These are phyloP conservation scores for Zootermopsis nevadensis DNA, from an alignment of 2,888 invertebrate genomes.

Conservation along the genomic window DNA sequence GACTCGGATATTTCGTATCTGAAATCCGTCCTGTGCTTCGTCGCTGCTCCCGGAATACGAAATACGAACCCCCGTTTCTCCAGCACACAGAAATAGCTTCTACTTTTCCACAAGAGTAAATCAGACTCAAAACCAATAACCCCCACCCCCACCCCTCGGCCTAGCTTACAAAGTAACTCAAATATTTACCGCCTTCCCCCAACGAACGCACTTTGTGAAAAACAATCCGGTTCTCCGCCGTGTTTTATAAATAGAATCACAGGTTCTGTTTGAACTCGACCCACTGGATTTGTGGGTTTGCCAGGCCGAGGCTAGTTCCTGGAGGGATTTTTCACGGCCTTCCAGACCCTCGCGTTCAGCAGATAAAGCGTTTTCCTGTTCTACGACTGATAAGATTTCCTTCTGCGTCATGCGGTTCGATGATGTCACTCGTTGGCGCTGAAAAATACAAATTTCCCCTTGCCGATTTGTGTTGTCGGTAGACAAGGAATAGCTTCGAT, in stretches of 20 bases:
- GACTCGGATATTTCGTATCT: neutral
- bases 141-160: neutral
- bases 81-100: neutral
- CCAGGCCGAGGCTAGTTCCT: neutral
- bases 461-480: no score
- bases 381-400: no score
- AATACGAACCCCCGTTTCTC: neutral
- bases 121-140: slow-evolving; percentile 1
- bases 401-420: no score
- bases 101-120: neutral
- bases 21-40: neutral
- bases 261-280: neutral
- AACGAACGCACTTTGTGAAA: neutral
- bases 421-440: no score
- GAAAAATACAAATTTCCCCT: no score
- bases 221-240: neutral
- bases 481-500: no score
- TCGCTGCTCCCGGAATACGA: neutral
- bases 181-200: neutral
- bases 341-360: no score
- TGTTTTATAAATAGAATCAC: neutral
- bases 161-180: neutral
- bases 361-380: no score
- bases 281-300: neutral
- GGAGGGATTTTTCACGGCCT: neutral